Evolutionary conservation across 2,888 invertebrate species (phyloP).

Genomic region (Microctonus aethiopoides): DNA sequence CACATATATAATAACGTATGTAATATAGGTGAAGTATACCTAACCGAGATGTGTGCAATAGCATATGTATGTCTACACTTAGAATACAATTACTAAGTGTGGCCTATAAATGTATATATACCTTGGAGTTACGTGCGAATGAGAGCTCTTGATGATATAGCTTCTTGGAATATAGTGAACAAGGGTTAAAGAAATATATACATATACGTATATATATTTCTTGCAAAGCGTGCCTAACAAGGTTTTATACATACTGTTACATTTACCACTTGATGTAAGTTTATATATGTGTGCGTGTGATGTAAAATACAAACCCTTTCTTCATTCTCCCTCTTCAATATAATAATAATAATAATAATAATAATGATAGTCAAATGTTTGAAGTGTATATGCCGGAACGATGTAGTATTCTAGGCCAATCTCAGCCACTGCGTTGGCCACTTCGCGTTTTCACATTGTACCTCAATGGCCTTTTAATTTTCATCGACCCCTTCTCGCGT

Average conservation of each 20-base stretch:
- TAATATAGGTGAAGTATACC: constrained; percentile 2
- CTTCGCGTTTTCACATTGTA: constrained; percentile 57
- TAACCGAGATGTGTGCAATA: neutral
- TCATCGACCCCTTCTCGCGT: constrained; percentile 36
- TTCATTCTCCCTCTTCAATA: neutral
- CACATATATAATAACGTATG: constrained; percentile 11
- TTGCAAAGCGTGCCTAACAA: constrained; percentile 7
- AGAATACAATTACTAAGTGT: neutral
- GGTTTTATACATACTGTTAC: neutral
- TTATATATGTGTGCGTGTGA: neutral
- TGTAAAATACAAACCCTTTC: neutral
- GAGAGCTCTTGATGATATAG: constrained; percentile 42
- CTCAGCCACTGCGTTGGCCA: constrained; percentile 53
- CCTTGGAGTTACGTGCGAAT: neutral
- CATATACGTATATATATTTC: neutral
- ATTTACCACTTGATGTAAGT: neutral
- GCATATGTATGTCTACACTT: neutral
- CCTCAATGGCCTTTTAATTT: constrained; percentile 50
- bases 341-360: no score
- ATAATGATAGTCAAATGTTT: constrained; percentile 6
- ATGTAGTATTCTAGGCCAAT: constrained; percentile 45
- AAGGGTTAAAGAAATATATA: neutral
- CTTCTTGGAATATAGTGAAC: constrained; percentile 61
- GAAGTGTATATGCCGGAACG: constrained; percentile 39
- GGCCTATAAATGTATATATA: neutral